Conservation (phyloP, 2,797 vertebrate species). For the Balearica regulorum region DNA sequence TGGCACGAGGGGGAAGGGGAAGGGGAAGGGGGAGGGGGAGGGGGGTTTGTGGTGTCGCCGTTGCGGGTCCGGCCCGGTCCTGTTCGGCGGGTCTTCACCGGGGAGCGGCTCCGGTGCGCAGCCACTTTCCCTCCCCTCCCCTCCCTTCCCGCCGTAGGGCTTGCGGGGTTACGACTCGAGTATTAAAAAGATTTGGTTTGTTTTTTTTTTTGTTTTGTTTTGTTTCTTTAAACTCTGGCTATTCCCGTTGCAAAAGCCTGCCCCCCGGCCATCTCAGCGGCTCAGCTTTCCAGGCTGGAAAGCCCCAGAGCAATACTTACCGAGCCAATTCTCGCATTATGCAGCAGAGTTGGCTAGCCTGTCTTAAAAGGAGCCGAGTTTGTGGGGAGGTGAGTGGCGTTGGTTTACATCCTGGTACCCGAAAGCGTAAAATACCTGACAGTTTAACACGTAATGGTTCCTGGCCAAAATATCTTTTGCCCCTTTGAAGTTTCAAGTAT, state of each 20-base stretch:
- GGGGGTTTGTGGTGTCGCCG: accelerated
- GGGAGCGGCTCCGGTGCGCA: background rate
- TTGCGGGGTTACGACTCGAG: background rate
- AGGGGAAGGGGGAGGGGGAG: too few relatives aligned
- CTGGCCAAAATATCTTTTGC: background rate
- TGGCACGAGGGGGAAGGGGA: background rate
- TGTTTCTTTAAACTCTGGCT: background rate
- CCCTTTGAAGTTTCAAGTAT: background rate
- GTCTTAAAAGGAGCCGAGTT: background rate
- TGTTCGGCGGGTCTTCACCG: background rate
- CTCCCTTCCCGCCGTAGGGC: background rate
- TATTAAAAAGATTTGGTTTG: background rate
- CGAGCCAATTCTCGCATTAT: background rate
- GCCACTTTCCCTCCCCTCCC: too few relatives aligned
- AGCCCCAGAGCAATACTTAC: background rate
- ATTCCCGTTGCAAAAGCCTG: background rate
- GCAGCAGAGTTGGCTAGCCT: background rate
- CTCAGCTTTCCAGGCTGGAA: background rate
- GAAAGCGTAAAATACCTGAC: background rate
- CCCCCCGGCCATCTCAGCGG: background rate
- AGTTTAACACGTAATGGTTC: background rate
- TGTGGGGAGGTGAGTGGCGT: background rate
- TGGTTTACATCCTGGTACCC: background rate
- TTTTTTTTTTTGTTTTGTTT: background rate
- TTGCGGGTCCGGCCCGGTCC: background rate